Percentiles rank a stretch among this genome's conserved stretches.
These are phyloP conservation scores for Noctua janthina DNA, from an alignment of 2,888 invertebrate genomes.

Conservation along the genomic window DNA sequence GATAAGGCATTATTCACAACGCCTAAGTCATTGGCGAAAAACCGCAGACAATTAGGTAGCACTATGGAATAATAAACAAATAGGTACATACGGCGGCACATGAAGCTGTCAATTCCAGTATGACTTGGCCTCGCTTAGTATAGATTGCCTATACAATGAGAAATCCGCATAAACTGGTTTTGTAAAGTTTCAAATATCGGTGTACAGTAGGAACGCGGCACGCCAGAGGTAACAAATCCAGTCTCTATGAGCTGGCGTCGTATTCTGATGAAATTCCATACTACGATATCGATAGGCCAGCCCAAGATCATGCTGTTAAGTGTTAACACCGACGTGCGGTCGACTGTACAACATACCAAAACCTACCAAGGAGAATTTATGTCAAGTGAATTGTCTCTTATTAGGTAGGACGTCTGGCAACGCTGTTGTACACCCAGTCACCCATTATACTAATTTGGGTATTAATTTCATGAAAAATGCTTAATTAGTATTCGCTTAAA, in stretches of 20 bases:
- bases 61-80: neutral
- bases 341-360: neutral
- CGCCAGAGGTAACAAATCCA: neutral
- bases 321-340: neutral
- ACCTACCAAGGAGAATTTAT: slow-evolving; percentile 21
- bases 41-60: neutral
- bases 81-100: neutral
- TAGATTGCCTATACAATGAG: too few relatives aligned
- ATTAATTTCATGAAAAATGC: neutral
- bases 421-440: too few relatives aligned
- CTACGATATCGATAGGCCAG: too few relatives aligned
- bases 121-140: too few relatives aligned
- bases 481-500: neutral
- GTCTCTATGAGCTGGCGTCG: neutral
- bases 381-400: slow-evolving; percentile 41
- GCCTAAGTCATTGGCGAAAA: neutral
- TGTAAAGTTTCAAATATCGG: neutral
- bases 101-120: too few relatives aligned
- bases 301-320: neutral
- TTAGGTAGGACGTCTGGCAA: too few relatives aligned
- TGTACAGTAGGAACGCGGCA: neutral
- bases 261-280: neutral
- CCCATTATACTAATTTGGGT: neutral
- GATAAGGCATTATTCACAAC: neutral
- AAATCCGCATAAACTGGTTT: too few relatives aligned